Percentiles rank a stretch among this genome's conserved stretches.
Conservation (phyloP, 2,113 vertebrate genomes). For the Polypterus bichir region DNA sequence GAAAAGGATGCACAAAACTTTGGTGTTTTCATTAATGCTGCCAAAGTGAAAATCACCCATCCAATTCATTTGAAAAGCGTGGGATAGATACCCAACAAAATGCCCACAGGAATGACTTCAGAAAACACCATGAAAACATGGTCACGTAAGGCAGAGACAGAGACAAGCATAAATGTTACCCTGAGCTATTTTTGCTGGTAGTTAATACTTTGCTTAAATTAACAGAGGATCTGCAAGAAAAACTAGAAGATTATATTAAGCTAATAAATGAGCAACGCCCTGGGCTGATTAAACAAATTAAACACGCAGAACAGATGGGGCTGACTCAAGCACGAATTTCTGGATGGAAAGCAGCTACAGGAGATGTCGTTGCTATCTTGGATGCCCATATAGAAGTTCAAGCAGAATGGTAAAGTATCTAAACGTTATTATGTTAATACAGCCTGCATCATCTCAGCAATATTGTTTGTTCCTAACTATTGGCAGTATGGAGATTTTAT, state of each 20-base stretch:
- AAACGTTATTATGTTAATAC: no score
- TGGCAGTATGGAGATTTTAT: no score
- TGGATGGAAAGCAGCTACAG: conserved; percentile 40
- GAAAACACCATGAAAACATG: no score
- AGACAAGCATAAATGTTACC: background rate
- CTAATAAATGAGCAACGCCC: conserved; percentile 29
- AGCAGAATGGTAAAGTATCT: conserved; percentile 33
- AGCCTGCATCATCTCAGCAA: no score
- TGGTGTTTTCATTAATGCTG: no score
- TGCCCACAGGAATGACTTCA: no score
- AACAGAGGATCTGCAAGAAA: conserved; percentile 36
- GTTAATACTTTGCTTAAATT: background rate
- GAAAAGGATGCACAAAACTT: no score
- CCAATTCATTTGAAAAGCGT: no score
- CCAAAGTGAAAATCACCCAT: no score
- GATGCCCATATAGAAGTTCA: conserved; percentile 65
- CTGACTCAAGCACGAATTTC: conserved; percentile 51
- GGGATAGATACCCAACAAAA: no score
- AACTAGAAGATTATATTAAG: conserved; percentile 31
- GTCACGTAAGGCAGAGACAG: no score
- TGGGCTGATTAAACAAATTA: conserved; percentile 34
- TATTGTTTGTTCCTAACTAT: no score
- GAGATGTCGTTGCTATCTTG: conserved; percentile 58
- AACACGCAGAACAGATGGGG: conserved; percentile 41
- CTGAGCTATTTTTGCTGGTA: background rate